These are phyloP conservation scores for Paramormyrops hopkinsi DNA, from an alignment of 2,797 vertebrate genomes.

Conservation along the genomic window DNA sequence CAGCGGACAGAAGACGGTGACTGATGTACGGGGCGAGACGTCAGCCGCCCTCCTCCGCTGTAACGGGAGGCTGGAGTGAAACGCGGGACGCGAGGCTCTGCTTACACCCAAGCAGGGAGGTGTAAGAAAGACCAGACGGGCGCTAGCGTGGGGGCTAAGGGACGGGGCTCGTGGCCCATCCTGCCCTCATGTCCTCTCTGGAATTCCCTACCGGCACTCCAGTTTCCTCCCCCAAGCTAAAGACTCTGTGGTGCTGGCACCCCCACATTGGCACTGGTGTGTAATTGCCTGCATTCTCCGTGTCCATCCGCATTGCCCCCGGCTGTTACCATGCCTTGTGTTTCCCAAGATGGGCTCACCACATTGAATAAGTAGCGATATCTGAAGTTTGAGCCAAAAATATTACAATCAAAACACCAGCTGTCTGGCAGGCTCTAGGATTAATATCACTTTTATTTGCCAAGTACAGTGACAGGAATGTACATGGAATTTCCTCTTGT, in stretches of 20 bases:
- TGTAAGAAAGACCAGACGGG: neutral
- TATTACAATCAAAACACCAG: neutral
- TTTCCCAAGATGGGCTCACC: neutral
- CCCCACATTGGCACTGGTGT: neutral
- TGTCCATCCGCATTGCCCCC: neutral
- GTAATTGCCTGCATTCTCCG: neutral
- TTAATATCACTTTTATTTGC: neutral
- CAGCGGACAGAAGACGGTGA: neutral
- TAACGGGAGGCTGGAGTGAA: neutral
- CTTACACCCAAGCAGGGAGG: neutral
- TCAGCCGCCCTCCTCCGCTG: neutral
- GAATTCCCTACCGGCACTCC: neutral
- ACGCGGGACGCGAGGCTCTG: neutral
- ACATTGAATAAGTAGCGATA: neutral
- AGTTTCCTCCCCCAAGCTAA: neutral
- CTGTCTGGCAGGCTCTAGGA: neutral
- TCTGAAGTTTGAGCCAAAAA: constrained; percentile 3
- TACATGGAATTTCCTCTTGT: neutral
- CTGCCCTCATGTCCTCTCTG: neutral
- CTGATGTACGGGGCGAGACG: neutral
- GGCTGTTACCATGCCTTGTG: neutral
- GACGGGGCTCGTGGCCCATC: neutral
- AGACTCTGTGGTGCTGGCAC: neutral
- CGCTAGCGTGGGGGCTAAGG: neutral
- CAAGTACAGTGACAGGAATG: neutral